Evolutionary conservation across 1,140 invertebrate species (phyloP), one percentile per base, ranked within the genome.

Genomic region (Mylabris phalerata): DNA sequence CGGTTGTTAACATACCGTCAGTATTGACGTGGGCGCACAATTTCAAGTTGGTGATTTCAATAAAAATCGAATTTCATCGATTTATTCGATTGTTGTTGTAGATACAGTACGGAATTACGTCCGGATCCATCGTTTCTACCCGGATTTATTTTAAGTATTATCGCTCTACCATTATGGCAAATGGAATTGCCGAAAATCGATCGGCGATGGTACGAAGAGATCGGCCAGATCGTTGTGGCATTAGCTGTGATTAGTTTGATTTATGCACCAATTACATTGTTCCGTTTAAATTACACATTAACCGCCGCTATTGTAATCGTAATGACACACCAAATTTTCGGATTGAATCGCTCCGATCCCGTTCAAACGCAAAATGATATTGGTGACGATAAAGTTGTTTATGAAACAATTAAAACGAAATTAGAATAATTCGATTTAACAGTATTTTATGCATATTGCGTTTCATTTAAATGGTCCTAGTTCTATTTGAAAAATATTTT

Each of bases 21-120:
- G 69, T 79, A 9, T 61, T 85, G 38, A 83, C 81, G 4, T 84
- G 83, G 83, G 78, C 82, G 1, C 77, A 79, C 57, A 82, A 81
- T 72, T 83, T 79, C 54, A 79, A 19, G 19, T 19, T 2, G 19
- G 19, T 19, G 19, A 19, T 19, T 1, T 19, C 19, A 19, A 19
- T 19, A 19, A 2, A 19, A 19, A 19, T 19, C 19, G 19, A 19
- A 19, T 19, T 19, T 19, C 19, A 19, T 19, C 19, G 19, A 19
- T 19, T 19, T 19, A 19, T 19, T 19, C 19, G 19, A 1, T 19
- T 19, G 1, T 19, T 19, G 19, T 19, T 19, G 19, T 19, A 19
- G 79, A 82, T 78, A 78, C 52, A 79, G 67, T 57, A 75, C 74
- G 67, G 67, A 71, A 7, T 66, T 82, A 41, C 71, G 73, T 50